Percentiles rank a stretch among this genome's conserved stretches.
Evolutionary conservation across 1,140 invertebrate species (phyloP).

Genomic region (Cheumatopsyche charites): DNA sequence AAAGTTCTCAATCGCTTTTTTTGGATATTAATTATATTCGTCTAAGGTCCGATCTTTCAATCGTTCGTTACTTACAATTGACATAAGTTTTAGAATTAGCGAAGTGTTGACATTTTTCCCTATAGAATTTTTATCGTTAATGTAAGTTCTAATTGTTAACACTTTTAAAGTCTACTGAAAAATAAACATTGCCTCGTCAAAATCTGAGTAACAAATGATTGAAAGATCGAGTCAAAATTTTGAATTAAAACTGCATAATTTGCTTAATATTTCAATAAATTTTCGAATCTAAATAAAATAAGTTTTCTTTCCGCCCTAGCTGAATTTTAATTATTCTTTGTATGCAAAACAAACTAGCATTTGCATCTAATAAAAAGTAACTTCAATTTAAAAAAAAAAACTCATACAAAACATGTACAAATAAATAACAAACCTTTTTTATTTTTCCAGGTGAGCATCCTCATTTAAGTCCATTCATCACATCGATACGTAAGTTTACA

Average conservation of each 20-base stretch:
- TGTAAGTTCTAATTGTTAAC: no score
- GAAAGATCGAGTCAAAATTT: conserved; percentile 14
- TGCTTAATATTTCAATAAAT: conserved; percentile 15
- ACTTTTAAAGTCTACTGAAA: no score
- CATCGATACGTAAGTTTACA: no score
- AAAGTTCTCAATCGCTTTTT: no score
- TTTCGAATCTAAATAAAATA: conserved; percentile 5
- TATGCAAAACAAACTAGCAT: conserved; percentile 18
- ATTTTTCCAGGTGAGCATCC: conserved; percentile 16
- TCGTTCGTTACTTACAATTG: no score
- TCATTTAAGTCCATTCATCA: neutral
- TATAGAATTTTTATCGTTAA: no score
- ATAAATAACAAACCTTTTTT: neutral
- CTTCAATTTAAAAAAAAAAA: neutral
- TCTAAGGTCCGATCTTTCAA: no score
- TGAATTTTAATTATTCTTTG: conserved; percentile 19
- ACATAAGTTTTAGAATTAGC: no score
- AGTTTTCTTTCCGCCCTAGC: neutral
- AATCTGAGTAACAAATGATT: neutral
- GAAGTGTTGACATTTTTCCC: no score
- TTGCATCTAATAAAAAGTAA: conserved; percentile 15
- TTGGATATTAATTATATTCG: no score
- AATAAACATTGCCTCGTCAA: no score
- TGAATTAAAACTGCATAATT: no score
- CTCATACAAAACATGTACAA: neutral